Conservation (phyloP, 1,140 invertebrate genomes). For the Cyphomyrmex costatus region DNA sequence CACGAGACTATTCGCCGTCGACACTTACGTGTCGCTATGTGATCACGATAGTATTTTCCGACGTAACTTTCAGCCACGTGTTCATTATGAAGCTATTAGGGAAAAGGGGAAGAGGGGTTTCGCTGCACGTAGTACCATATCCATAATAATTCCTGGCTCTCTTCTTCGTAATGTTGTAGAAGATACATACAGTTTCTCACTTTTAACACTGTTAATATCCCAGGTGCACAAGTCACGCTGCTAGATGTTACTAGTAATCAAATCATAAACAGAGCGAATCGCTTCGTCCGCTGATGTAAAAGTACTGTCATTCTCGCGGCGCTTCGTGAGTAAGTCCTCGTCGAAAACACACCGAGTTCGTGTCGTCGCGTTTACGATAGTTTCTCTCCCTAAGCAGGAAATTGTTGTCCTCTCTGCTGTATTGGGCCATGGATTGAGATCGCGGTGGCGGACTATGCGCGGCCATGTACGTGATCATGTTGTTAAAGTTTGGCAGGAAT, state of each 20-base stretch:
- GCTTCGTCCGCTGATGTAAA: not conserved
- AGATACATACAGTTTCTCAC: slow-evolving; percentile 30
- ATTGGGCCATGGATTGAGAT: slow-evolving; percentile 72
- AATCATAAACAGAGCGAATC: not conserved
- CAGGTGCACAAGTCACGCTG: slow-evolving; percentile 24
- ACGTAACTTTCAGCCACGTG: not conserved
- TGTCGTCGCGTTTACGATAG: slow-evolving; percentile 63
- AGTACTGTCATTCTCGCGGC: slow-evolving; percentile 64
- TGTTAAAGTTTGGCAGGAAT: slow-evolving; percentile 84
- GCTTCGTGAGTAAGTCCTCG: slow-evolving; percentile 60
- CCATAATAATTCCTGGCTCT: slow-evolving; percentile 3
- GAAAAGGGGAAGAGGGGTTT: slow-evolving; percentile 13
- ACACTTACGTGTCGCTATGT: slow-evolving; percentile 1
- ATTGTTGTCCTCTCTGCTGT: slow-evolving; percentile 40
- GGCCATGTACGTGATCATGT: slow-evolving; percentile 82
- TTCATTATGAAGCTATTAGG: slow-evolving; percentile 5
- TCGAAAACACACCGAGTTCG: slow-evolving; percentile 72
- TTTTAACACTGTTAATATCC: slow-evolving; percentile 34
- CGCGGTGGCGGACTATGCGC: slow-evolving; percentile 73
- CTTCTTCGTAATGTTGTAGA: not conserved
- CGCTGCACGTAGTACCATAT: slow-evolving; percentile 31
- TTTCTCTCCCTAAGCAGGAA: slow-evolving; percentile 54
- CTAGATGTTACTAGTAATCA: slow-evolving; percentile 29
- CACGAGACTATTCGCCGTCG: slow-evolving; percentile 7
- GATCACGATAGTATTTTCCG: slow-evolving; percentile 4